phyloP scores from a whole-genome alignment of 2,888 invertebrate species.

The Aphrophora alni region DNA sequence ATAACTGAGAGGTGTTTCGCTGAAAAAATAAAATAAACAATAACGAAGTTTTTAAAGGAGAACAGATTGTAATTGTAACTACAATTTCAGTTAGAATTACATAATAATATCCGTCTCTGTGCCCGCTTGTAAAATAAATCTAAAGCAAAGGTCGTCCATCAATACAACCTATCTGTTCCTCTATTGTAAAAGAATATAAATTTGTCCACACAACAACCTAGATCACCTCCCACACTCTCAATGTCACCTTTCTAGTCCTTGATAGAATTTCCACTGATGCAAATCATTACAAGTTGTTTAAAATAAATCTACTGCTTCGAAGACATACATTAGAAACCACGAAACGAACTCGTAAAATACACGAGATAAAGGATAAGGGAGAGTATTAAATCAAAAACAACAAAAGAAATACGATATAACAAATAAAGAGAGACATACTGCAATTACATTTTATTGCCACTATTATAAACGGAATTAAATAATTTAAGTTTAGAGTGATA shows the following conservation, averaged over 20 bases:
- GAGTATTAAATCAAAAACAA: not conserved
- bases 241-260: not conserved
- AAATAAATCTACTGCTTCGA: not conserved
- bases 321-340: not conserved
- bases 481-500: not conserved
- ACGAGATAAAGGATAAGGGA: not conserved
- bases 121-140: not conserved
- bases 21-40: no score
- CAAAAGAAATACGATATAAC: not conserved
- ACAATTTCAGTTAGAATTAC: no score
- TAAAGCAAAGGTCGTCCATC: not conserved
- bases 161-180: not conserved
- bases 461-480: slow-evolving; percentile 5
- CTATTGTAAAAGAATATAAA: not conserved
- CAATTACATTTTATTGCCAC: not conserved
- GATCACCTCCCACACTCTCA: not conserved
- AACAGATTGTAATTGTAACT: no score
- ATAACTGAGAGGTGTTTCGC: no score
- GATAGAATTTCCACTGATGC: not conserved
- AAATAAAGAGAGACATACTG: not conserved
- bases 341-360: not conserved
- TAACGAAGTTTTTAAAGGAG: no score
- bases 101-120: no score
- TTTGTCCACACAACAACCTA: not conserved
- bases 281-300: not conserved